Base-by-base conservation (phyloP, 2,797 vertebrate species). In the Emydoidea blandingii region DNA sequence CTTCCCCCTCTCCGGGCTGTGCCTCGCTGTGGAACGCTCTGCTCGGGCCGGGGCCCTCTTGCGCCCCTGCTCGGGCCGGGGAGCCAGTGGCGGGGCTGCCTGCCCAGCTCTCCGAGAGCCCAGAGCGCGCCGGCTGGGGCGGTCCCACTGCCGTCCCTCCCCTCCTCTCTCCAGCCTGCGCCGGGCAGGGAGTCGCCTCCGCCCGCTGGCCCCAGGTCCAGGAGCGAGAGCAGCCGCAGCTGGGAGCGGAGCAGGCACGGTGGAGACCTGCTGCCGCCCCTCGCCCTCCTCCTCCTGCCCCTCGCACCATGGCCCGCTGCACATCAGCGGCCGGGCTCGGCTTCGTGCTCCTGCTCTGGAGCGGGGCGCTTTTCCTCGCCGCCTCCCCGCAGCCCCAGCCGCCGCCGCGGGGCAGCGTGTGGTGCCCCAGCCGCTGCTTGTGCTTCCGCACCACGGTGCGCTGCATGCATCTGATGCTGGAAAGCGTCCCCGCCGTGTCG, bases 381-480 rank as follows among this genome's bases (percentile, higher is more conserved):
- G 87, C 93, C 62, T 97, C 98, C 86, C 98, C 98, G 47, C 98
- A 96, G 96, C 85, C 95, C 37, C 95, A 59, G 86, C 98, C 29
- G 91, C 52, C 88, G 31, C 90, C 90, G 92, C 94, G 98, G 90
- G 91, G 96, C 3, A 96, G 96, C 98, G 78, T 97, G 15, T 98
- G 98, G 90, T 99, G 99, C 94, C 99, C 99, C 79, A 99, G 99
- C 97, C 99, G 99, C 97, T 99, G 99, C 96, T 97, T 99, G 23
- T 99, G 99, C 95, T 99, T 99, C 98, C 99, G 99, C 79, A 99
- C 98, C 98, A 99, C 99, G 1, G 99, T 99, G 98, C 98, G 99
- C 98, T 99, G 99, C 98, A 99, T 99, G 99, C 99, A 99, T 97
- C 98, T 99, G 68, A 99, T 99, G 98, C 97, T 99, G 98, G 99